A percentile compares a stretch with the other conserved stretches of the same genome.
phyloP scores from a whole-genome alignment of 2,113 vertebrate species.

The Elephantulus edwardii region DNA sequence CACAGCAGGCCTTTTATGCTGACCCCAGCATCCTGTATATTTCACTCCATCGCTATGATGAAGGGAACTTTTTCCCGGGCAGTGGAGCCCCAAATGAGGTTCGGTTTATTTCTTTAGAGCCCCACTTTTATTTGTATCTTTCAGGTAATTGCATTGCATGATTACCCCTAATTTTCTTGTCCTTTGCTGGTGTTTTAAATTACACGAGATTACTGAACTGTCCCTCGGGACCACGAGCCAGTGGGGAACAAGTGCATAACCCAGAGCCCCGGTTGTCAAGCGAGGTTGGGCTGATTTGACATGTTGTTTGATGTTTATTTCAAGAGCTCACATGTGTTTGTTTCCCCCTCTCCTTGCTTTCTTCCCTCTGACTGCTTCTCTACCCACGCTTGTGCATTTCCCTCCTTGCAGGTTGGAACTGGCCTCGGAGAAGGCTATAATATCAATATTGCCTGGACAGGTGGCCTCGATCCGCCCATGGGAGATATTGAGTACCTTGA shows the following conservation, averaged over 20 bases:
- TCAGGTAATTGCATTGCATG: slow-evolving; percentile 89
- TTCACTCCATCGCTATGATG: slow-evolving; percentile 94
- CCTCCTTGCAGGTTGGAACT: slow-evolving; percentile 83
- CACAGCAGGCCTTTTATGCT: slow-evolving; percentile 92
- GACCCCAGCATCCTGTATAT: slow-evolving; percentile 95
- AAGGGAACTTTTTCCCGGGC: slow-evolving; percentile 94
- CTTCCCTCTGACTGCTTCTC: slow-evolving; percentile 62
- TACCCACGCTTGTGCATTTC: slow-evolving; percentile 67
- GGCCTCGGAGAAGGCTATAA: slow-evolving; percentile 85
- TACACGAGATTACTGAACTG: slow-evolving; percentile 90
- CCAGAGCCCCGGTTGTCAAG: slow-evolving; percentile 85
- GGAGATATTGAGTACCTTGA: slow-evolving; percentile 88
- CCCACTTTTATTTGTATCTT: slow-evolving; percentile 88
- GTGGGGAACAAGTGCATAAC: slow-evolving; percentile 87
- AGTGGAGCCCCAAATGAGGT: slow-evolving; percentile 96
- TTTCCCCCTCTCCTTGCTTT: slow-evolving; percentile 76
- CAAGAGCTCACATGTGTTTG: slow-evolving; percentile 82
- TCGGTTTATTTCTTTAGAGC: slow-evolving; percentile 94
- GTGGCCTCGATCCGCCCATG: slow-evolving; percentile 88
- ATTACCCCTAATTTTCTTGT: slow-evolving; percentile 92
- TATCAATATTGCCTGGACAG: slow-evolving; percentile 91
- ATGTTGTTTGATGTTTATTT: slow-evolving; percentile 89
- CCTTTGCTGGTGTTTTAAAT: slow-evolving; percentile 91
- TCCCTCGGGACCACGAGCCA: slow-evolving; percentile 83
- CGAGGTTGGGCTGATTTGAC: slow-evolving; percentile 82